Conservation (phyloP, 2,797 vertebrate genomes). For the Yasuhikotakia modesta region DNA sequence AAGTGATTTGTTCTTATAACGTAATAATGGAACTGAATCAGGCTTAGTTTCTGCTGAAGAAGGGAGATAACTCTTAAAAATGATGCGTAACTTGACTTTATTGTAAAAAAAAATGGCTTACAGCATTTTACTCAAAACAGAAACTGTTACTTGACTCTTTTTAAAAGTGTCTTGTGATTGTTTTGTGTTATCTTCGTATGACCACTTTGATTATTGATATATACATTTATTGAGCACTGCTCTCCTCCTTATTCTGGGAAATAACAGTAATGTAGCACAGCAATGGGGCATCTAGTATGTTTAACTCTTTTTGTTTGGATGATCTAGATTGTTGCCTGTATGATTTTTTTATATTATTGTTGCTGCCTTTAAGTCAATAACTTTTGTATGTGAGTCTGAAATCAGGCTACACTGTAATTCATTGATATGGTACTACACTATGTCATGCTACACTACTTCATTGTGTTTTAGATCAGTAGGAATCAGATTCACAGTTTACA, state of each 20-base stretch:
- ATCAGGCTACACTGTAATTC: background rate
- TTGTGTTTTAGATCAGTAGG: conserved; percentile 6
- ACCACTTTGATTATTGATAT: background rate
- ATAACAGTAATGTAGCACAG: background rate
- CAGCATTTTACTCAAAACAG: background rate
- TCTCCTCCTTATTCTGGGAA: background rate
- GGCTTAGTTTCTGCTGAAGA: background rate
- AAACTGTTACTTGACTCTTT: background rate
- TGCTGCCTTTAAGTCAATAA: conserved; percentile 7
- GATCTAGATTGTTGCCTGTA: background rate
- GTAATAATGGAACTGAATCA: background rate
- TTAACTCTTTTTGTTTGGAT: background rate
- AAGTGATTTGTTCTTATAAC: too few species aligned
- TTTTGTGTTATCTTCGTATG: background rate
- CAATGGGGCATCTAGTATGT: background rate
- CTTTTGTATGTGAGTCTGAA: background rate
- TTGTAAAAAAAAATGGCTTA: background rate
- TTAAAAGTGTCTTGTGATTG: background rate
- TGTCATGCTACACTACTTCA: conserved; percentile 14
- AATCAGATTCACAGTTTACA: conserved; percentile 11
- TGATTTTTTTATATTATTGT: conserved; percentile 1
- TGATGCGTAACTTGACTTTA: background rate
- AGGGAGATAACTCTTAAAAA: background rate
- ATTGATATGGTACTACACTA: background rate
- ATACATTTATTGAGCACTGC: background rate